Evolutionary conservation across 2,797 vertebrate genomes (phyloP).

Genomic region (Sebastiscus albofasciatus): DNA sequence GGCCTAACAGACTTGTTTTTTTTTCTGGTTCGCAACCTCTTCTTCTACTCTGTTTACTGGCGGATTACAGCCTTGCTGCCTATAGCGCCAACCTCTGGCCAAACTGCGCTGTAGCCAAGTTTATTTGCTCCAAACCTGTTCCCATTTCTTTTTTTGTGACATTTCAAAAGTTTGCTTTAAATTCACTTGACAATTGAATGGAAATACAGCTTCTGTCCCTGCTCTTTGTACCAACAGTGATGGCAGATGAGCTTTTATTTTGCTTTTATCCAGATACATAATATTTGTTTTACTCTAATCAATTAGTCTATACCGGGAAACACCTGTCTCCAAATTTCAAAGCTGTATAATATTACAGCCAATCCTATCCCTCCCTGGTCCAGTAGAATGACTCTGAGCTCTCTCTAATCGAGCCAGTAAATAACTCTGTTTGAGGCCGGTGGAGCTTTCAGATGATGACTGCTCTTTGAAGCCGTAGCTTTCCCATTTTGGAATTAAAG

Average conservation of each 20-base stretch:
- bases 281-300: not conserved
- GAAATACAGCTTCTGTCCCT: not conserved
- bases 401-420: slow-evolving; percentile 79
- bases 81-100: not conserved
- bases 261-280: not conserved
- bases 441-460: slow-evolving; percentile 82
- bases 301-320: not conserved
- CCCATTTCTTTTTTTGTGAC: not conserved
- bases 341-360: not conserved
- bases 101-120: not conserved
- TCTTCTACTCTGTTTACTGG: not conserved
- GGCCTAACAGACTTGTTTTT: too few species aligned
- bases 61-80: not conserved
- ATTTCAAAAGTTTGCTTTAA: not conserved
- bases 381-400: slow-evolving; percentile 61
- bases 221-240: not conserved
- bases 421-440: slow-evolving; percentile 80
- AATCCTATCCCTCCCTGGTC: not conserved
- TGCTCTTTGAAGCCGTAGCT: slow-evolving; percentile 86
- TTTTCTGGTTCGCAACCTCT: too few species aligned
- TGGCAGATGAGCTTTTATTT: not conserved
- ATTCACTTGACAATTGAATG: not conserved
- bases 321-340: not conserved
- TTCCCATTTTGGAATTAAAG: slow-evolving; percentile 83
- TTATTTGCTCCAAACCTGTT: not conserved